Evolutionary conservation across 2,113 vertebrate species (phyloP).

Genomic region (Ia io): DNA sequence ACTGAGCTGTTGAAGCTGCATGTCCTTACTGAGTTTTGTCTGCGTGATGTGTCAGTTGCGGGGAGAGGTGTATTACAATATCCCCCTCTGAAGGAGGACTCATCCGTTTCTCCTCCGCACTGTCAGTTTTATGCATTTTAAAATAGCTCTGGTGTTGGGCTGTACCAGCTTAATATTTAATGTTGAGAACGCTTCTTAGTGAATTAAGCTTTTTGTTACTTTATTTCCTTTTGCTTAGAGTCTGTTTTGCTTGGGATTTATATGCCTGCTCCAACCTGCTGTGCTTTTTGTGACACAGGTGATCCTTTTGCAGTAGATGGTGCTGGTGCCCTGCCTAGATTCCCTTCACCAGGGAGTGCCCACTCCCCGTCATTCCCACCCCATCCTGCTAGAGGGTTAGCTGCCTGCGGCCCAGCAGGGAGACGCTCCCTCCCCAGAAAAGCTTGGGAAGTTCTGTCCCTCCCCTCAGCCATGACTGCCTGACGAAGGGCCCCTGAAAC

Average conservation of each 20-base stretch:
- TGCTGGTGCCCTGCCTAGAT: neutral
- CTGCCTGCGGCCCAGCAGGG: neutral
- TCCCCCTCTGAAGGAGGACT: neutral
- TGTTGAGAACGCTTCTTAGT: neutral
- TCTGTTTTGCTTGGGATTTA: neutral
- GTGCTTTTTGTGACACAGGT: neutral
- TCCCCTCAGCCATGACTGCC: neutral
- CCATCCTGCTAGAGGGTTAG: neutral
- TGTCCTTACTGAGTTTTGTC: neutral
- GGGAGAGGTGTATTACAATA: neutral
- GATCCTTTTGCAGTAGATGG: neutral
- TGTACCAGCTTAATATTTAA: neutral
- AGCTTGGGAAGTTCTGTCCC: no score
- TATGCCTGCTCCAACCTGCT: neutral
- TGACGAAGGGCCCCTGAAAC: neutral
- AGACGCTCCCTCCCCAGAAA: neutral
- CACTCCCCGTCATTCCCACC: neutral
- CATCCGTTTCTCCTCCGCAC: neutral
- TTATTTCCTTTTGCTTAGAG: neutral
- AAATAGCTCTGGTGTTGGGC: neutral
- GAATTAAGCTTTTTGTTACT: neutral
- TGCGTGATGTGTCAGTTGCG: neutral
- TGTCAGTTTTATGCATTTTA: neutral
- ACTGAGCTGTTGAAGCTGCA: neutral
- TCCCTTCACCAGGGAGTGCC: neutral